A percentile compares a stretch with the other conserved stretches of the same genome.
Evolutionary conservation across 2,797 vertebrate species (phyloP).

Genomic region (Onychomys leucogaster): DNA sequence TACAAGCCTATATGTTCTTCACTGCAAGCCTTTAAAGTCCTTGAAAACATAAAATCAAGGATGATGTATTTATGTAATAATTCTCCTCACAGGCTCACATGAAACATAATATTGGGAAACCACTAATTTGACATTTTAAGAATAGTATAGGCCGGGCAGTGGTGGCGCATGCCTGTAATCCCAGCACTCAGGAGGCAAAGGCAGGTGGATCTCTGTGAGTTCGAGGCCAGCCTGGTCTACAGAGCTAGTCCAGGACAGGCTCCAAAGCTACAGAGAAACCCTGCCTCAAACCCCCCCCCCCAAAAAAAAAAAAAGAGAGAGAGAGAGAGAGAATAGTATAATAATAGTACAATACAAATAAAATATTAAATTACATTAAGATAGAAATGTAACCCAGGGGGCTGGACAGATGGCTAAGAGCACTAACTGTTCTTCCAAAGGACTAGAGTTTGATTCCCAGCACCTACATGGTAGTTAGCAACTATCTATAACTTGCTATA

Average conservation of each 20-base stretch:
- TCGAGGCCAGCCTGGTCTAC: no score
- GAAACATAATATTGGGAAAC: slow-evolving; percentile 19
- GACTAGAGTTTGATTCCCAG: neutral
- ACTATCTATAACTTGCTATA: no score
- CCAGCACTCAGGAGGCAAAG: no score
- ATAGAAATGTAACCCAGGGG: neutral
- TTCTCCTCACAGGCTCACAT: neutral
- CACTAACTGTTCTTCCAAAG: neutral
- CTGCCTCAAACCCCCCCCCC: no score
- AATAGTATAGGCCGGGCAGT: no score
- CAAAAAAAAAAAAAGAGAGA: no score
- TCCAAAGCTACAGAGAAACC: no score
- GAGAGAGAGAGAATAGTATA: neutral
- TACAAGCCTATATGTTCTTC: neutral
- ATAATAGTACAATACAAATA: slow-evolving; percentile 37
- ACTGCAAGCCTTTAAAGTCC: neutral
- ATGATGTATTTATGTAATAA: neutral
- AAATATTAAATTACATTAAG: neutral
- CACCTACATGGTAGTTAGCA: neutral
- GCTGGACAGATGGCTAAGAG: neutral
- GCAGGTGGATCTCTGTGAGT: no score
- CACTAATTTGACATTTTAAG: neutral
- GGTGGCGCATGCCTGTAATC: no score
- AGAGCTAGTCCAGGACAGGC: no score
- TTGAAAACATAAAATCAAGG: neutral